These are phyloP conservation scores for Gobionotothen gibberifrons DNA, from an alignment of 2,797 vertebrate genomes.

Conservation along the genomic window DNA sequence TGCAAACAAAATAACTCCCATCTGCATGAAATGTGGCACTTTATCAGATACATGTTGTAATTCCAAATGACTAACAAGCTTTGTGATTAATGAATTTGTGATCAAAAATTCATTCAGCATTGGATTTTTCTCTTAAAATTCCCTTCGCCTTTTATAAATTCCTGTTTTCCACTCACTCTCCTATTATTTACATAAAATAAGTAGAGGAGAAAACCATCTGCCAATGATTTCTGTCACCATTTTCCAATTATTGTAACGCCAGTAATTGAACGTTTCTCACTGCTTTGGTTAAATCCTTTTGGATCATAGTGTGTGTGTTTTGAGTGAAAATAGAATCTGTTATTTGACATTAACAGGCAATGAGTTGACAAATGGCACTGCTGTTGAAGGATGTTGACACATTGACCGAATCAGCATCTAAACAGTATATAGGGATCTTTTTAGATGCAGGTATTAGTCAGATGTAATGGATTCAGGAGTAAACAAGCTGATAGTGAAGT, in stretches of 20 bases:
- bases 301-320: slow-evolving; percentile 11
- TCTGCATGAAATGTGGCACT: slow-evolving; percentile 11
- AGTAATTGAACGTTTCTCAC: slow-evolving; percentile 43
- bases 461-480: slow-evolving; percentile 38
- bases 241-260: slow-evolving; percentile 36
- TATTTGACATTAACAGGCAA: slow-evolving; percentile 31
- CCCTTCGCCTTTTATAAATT: background rate
- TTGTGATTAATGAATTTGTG: slow-evolving; percentile 18
- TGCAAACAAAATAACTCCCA: slow-evolving; percentile 16
- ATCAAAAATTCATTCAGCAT: slow-evolving; percentile 10
- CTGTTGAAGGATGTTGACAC: slow-evolving; percentile 8
- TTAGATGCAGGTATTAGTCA: slow-evolving; percentile 24
- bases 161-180: slow-evolving; percentile 2
- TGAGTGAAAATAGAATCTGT: slow-evolving; percentile 26
- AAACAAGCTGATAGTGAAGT: slow-evolving; percentile 56
- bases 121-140: slow-evolving; percentile 9
- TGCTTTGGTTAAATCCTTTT: slow-evolving; percentile 31
- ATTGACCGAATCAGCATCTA: slow-evolving; percentile 19
- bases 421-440: background rate
- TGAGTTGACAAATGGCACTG: slow-evolving; percentile 25
- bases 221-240: slow-evolving; percentile 15
- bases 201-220: slow-evolving; percentile 21
- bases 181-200: slow-evolving; percentile 24
- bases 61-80: slow-evolving; percentile 16
- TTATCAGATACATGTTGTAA: background rate